A percentile compares a stretch with the other conserved stretches of the same genome.
These are phyloP conservation scores for Pseudochaenichthys georgianus DNA, from an alignment of 2,797 vertebrate genomes.

Conservation along the genomic window DNA sequence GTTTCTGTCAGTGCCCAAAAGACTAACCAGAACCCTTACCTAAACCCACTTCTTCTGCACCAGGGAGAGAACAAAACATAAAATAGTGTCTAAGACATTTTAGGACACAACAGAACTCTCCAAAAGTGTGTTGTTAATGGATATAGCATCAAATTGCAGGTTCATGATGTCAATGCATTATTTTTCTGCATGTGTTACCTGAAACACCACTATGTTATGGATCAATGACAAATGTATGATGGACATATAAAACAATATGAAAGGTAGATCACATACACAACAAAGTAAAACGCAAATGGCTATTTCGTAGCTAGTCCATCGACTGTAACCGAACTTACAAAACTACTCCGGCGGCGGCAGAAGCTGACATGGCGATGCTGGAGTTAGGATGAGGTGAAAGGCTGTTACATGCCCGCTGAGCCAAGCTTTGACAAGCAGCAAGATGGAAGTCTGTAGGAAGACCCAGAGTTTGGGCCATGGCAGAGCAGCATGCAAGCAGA, in stretches of 20 bases:
- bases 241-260: neutral
- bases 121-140: neutral
- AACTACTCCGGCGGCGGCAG: conserved; percentile 52
- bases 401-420: conserved; percentile 66
- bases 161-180: neutral
- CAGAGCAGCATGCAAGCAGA: conserved; percentile 73
- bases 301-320: neutral
- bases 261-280: conserved; percentile 1
- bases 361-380: conserved; percentile 55
- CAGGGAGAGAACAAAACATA: conserved; percentile 20
- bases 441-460: conserved; percentile 62
- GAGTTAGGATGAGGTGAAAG: conserved; percentile 62
- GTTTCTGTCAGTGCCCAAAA: conserved; percentile 1
- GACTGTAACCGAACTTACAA: conserved; percentile 69
- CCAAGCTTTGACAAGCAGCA: conserved; percentile 62
- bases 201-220: neutral
- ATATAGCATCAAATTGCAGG: neutral
- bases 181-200: neutral
- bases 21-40: neutral
- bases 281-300: conserved; percentile 14
- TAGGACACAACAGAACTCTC: neutral
- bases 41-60: conserved; percentile 1
- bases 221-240: neutral
- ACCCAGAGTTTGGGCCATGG: conserved; percentile 55
- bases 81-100: conserved; percentile 5